These are phyloP conservation scores for Gulo gulo DNA, from an alignment of 2,113 vertebrate species.

Conservation along the genomic window DNA sequence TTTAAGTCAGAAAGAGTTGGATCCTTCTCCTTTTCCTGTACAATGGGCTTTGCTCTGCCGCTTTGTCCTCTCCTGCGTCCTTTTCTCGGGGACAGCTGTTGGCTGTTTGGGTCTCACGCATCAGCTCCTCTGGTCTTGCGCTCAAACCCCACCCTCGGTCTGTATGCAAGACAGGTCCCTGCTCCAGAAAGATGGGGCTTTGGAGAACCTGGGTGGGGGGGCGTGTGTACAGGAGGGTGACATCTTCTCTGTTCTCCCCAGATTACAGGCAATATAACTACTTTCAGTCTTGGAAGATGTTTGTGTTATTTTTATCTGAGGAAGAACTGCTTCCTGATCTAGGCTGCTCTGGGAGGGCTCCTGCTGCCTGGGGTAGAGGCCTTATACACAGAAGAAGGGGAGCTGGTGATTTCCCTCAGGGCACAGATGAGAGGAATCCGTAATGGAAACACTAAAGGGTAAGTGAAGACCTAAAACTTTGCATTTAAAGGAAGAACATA, in stretches of 20 bases:
- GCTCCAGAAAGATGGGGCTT: not conserved
- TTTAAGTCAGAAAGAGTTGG: too few relatives aligned
- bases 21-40: not conserved
- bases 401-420: not conserved
- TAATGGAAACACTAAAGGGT: not conserved
- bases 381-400: accelerated
- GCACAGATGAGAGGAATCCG: too few relatives aligned
- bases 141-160: too few relatives aligned
- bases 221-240: accelerated
- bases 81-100: not conserved
- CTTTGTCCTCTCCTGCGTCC: not conserved
- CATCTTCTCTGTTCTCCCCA: not conserved
- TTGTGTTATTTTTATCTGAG: not conserved
- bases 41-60: accelerated
- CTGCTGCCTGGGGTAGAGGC: accelerated
- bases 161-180: accelerated
- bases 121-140: not conserved
- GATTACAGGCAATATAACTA: not conserved
- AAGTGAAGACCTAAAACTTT: accelerated
- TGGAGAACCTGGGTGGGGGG: accelerated
- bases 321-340: not conserved
- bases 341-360: too few relatives aligned
- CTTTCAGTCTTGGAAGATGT: not conserved
- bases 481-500: not conserved
- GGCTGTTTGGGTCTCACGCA: not conserved